phyloP scores from a whole-genome alignment of 2,113 vertebrate genomes.

The Gracilinanus agilis region DNA sequence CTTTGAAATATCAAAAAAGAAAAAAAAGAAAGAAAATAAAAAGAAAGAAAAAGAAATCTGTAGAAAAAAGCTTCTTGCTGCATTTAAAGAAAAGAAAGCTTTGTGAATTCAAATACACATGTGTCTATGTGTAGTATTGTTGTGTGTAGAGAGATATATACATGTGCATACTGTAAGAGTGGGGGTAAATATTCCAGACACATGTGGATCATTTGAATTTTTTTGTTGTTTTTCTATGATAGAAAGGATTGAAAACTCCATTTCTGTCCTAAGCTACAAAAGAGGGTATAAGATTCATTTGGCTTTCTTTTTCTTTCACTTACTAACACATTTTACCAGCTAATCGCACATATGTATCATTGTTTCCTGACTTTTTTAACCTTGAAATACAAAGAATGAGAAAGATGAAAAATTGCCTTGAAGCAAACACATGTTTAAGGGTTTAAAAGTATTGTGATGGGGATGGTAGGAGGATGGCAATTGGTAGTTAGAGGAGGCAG shows the following conservation, averaged over 20 bases:
- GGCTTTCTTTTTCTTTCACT: slow-evolving; percentile 88
- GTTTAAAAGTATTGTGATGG: neutral
- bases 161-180: neutral
- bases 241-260: slow-evolving; percentile 92
- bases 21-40: slow-evolving; percentile 88
- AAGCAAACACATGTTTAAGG: slow-evolving; percentile 33
- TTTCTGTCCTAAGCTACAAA: slow-evolving; percentile 95
- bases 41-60: slow-evolving; percentile 81
- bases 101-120: slow-evolving; percentile 85
- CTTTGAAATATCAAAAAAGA: slow-evolving; percentile 99
- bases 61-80: slow-evolving; percentile 88
- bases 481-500: neutral
- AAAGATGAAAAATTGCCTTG: slow-evolving; percentile 74
- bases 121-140: neutral
- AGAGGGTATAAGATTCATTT: slow-evolving; percentile 91
- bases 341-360: slow-evolving; percentile 91
- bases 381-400: slow-evolving; percentile 94
- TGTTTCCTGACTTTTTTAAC: slow-evolving; percentile 92
- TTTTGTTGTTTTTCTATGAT: slow-evolving; percentile 92
- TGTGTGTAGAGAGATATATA: neutral
- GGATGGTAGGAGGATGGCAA: neutral
- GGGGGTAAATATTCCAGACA: slow-evolving; percentile 84
- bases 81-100: slow-evolving; percentile 96
- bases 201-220: slow-evolving; percentile 81
- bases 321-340: slow-evolving; percentile 89